Conservation (phyloP, 2,888 invertebrate species). For the Danaus chrysippus region DNA sequence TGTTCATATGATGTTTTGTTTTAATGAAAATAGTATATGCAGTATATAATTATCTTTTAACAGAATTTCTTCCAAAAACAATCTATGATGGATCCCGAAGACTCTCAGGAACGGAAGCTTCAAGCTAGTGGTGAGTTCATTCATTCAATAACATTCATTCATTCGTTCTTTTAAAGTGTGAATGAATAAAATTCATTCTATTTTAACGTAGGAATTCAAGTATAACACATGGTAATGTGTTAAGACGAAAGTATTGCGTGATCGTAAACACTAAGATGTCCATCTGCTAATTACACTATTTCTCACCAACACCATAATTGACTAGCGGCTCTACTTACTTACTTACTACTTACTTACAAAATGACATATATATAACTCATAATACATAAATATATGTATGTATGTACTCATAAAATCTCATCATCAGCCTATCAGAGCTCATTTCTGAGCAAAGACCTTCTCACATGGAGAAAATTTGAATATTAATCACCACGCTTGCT, state of each 20-base stretch:
- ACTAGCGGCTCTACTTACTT: neutral
- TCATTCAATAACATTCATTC: neutral
- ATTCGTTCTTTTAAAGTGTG: too few species aligned
- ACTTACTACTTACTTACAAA: too few species aligned
- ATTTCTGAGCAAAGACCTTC: too few species aligned
- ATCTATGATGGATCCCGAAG: slow-evolving; percentile 66
- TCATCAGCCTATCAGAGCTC: too few species aligned
- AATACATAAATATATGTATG: too few species aligned
- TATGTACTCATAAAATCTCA: too few species aligned
- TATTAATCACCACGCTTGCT: too few species aligned
- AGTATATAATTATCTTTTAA: slow-evolving; percentile 23
- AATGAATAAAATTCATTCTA: too few species aligned
- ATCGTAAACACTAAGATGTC: slow-evolving; percentile 15
- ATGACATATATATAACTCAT: too few species aligned
- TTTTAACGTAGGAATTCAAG: neutral
- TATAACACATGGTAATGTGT: neutral
- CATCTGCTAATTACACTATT: slow-evolving; percentile 21
- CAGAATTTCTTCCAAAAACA: slow-evolving; percentile 75
- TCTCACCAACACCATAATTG: slow-evolving; percentile 22
- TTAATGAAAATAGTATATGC: neutral
- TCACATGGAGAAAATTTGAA: too few species aligned
- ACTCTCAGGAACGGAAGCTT: slow-evolving; percentile 71
- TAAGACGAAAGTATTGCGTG: slow-evolving; percentile 23
- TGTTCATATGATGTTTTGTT: neutral
- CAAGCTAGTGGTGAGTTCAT: slow-evolving; percentile 68